Percentiles rank a stretch among this genome's conserved stretches.
These are phyloP conservation scores for Thumatha senex DNA, from an alignment of 2,888 invertebrate species.

Conservation along the genomic window DNA sequence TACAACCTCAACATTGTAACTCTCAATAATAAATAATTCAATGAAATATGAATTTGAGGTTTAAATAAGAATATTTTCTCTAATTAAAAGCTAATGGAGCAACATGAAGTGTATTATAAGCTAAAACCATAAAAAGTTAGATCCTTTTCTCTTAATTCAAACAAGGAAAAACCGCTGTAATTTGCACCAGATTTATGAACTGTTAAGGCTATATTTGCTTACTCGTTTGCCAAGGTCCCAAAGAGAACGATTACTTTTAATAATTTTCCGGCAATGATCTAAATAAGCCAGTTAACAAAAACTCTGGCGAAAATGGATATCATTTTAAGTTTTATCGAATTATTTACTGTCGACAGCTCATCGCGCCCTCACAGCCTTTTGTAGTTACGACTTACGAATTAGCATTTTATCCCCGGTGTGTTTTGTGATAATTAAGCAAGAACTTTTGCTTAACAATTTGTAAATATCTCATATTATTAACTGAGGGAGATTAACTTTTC, in stretches of 20 bases:
- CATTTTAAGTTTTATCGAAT: conserved; percentile 56
- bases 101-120: conserved; percentile 49
- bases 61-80: conserved; percentile 44
- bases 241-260: conserved; percentile 61
- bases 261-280: conserved; percentile 60
- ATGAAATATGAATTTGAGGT: conserved; percentile 34
- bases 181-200: conserved; percentile 11
- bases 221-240: conserved; percentile 27
- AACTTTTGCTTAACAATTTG: conserved; percentile 9
- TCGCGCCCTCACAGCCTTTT: conserved; percentile 3
- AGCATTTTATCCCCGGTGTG: conserved; percentile 9
- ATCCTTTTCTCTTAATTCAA: conserved; percentile 41
- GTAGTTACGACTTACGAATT: conserved; percentile 20
- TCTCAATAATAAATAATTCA: conserved; percentile 36
- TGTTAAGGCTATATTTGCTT: conserved; percentile 28
- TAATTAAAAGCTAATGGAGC: conserved; percentile 61
- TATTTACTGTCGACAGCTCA: conserved; percentile 37
- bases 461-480: conserved; percentile 3
- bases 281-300: conserved; percentile 69
- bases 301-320: conserved; percentile 54
- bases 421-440: conserved; percentile 8
- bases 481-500: neutral
- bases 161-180: conserved; percentile 27
- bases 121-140: conserved; percentile 52
- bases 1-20: conserved; percentile 27